phyloP scores from a whole-genome alignment of 2,888 invertebrate genomes.

The Scaptomyza flava region DNA sequence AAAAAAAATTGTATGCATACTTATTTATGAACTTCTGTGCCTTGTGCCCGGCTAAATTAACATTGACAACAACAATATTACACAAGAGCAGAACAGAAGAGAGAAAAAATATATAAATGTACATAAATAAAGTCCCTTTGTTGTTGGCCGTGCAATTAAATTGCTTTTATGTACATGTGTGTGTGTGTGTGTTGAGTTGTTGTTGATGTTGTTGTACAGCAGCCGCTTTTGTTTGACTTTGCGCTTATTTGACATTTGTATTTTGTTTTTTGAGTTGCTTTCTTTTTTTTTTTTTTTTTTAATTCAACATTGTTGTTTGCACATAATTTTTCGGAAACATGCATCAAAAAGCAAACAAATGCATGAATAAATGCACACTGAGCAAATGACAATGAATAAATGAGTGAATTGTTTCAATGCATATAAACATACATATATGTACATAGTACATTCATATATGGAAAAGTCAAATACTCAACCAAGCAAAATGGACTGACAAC shows the following conservation, averaged over 20 bases:
- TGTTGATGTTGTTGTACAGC: constrained; percentile 14
- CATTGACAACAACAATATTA: constrained; percentile 49
- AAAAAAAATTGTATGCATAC: constrained; percentile 61
- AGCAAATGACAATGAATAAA: constrained; percentile 62
- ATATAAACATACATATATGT: too few species aligned
- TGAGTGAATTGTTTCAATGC: constrained; percentile 8
- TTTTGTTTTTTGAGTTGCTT: constrained; percentile 34
- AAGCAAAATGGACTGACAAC: neutral
- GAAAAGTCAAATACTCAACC: constrained; percentile 65
- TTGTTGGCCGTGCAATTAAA: constrained; percentile 72
- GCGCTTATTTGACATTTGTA: constrained; percentile 78
- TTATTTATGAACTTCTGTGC: constrained; percentile 75
- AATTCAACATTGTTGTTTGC: constrained; percentile 76
- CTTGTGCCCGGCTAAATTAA: constrained; percentile 62
- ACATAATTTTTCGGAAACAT: constrained; percentile 77
- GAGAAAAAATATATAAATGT: constrained; percentile 13
- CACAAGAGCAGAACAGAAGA: constrained; percentile 21
- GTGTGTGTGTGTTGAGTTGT: constrained; percentile 22
- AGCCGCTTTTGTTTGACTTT: constrained; percentile 71
- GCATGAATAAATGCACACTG: constrained; percentile 72
- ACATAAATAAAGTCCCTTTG: constrained; percentile 34
- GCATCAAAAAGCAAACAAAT: constrained; percentile 77
- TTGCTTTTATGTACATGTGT: constrained; percentile 50
- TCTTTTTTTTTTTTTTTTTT: constrained; percentile 58
- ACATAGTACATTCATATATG: constrained; percentile 30